Evolutionary conservation across 2,888 invertebrate genomes (phyloP).

Genomic region (Phortica magna): DNA sequence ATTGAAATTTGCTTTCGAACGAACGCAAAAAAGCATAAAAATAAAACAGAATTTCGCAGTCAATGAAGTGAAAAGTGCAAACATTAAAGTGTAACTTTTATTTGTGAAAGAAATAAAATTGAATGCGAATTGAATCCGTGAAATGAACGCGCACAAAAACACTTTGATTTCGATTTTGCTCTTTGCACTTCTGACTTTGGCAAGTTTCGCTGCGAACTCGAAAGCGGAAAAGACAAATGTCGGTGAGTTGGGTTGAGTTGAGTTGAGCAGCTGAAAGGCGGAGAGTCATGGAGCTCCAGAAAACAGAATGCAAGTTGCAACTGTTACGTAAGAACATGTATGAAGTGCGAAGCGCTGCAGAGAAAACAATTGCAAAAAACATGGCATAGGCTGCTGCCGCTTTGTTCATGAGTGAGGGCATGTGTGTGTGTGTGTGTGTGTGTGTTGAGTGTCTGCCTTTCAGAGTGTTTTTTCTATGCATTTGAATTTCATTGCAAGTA

Average conservation of each 20-base stretch:
- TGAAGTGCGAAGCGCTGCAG: not conserved
- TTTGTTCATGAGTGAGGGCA: slow-evolving; percentile 44
- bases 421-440: slow-evolving; percentile 38
- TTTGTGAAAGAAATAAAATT: not conserved
- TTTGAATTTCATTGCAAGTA: not conserved
- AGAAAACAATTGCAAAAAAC: not conserved
- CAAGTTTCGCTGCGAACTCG: slow-evolving; percentile 39
- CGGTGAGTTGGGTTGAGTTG: slow-evolving; percentile 54
- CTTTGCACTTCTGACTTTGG: slow-evolving; percentile 39
- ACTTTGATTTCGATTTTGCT: slow-evolving; percentile 43
- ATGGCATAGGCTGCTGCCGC: slow-evolving; percentile 44
- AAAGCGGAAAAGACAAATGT: slow-evolving; percentile 60
- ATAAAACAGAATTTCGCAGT: not conserved
- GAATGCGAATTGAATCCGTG: slow-evolving; percentile 24
- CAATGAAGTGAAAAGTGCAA: not conserved
- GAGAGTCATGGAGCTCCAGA: no score
- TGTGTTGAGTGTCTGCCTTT: not conserved
- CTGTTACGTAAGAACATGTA: slow-evolving; percentile 47
- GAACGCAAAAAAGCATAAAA: not conserved
- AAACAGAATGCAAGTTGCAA: slow-evolving; percentile 18
- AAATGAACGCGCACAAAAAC: not conserved
- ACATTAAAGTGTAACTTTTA: not conserved
- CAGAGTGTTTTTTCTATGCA: not conserved
- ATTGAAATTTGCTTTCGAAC: not conserved
- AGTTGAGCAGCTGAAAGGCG: no score